These are phyloP conservation scores for Sceliomorpha sp. DNA, from an alignment of 2,888 invertebrate genomes.

Conservation along the genomic window DNA sequence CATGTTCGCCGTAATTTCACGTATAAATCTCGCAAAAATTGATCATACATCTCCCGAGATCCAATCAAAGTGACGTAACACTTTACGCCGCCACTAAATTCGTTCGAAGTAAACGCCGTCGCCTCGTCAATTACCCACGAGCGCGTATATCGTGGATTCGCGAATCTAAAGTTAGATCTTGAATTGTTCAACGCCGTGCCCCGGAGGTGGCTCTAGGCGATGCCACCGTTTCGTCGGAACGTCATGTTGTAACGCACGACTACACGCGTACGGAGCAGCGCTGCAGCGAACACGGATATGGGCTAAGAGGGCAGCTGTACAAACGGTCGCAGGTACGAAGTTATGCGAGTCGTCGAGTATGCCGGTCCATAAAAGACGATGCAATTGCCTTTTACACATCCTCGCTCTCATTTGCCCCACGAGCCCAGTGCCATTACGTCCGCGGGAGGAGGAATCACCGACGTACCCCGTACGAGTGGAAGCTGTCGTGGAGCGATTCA, in stretches of 20 bases:
- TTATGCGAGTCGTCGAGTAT: constrained; percentile 67
- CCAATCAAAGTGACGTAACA: background rate
- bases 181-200: constrained; percentile 12
- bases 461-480: constrained; percentile 36
- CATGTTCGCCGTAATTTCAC: too few relatives aligned
- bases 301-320: constrained; percentile 42
- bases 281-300: constrained; percentile 54
- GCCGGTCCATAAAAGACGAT: constrained; percentile 74
- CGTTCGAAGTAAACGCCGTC: background rate
- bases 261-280: constrained; percentile 43
- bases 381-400: constrained; percentile 78
- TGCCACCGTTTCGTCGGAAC: constrained; percentile 36
- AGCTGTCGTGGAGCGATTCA: constrained; percentile 24
- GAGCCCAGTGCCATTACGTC: constrained; percentile 69
- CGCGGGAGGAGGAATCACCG: constrained; percentile 71
- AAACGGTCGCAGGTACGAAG: constrained; percentile 53
- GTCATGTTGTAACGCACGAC: constrained; percentile 46
- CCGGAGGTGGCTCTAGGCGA: constrained; percentile 33
- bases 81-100: background rate
- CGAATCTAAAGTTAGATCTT: constrained; percentile 29
- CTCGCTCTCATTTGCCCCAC: constrained; percentile 73
- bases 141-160: constrained; percentile 24
- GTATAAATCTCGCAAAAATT: too few relatives aligned
- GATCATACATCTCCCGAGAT: too few relatives aligned
- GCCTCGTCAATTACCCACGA: background rate